Evolutionary conservation across 2,797 vertebrate genomes (phyloP).

Genomic region (Alca torda): DNA sequence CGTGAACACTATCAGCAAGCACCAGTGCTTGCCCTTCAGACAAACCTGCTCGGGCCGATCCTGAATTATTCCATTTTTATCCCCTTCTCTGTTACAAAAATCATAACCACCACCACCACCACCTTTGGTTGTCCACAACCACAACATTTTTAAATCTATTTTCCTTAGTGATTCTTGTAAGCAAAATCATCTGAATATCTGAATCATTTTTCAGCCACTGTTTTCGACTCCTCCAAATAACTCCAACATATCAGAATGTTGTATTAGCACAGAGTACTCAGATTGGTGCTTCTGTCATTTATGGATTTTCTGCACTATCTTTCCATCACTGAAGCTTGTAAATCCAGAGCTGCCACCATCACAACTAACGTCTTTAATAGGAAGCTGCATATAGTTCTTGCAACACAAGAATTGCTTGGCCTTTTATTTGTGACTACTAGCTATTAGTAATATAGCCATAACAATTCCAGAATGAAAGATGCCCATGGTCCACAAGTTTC

Average conservation of each 20-base stretch:
- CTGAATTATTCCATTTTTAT: not conserved
- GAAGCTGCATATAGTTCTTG: not conserved
- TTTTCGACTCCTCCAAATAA: not conserved
- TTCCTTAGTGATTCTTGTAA: not conserved
- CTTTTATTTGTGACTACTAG: not conserved
- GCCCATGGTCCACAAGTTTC: not conserved
- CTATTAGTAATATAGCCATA: not conserved
- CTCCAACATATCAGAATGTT: not conserved
- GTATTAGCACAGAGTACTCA: not conserved
- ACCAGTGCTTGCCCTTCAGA: not conserved
- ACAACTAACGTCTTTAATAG: not conserved
- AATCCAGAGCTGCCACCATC: not conserved
- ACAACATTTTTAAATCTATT: not conserved
- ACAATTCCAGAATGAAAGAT: conserved; percentile 8
- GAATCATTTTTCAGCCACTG: not conserved
- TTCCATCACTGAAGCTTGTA: not conserved
- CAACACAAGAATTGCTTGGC: not conserved
- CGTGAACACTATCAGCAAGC: not conserved
- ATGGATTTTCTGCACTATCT: not conserved
- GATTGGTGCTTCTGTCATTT: not conserved
- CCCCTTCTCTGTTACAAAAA: not conserved
- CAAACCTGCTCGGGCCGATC: not conserved
- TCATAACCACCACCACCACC: not conserved
- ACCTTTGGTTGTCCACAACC: not conserved
- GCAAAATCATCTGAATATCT: not conserved